phyloP scores from a whole-genome alignment of 2,113 vertebrate genomes.

The Microtus ochrogaster region DNA sequence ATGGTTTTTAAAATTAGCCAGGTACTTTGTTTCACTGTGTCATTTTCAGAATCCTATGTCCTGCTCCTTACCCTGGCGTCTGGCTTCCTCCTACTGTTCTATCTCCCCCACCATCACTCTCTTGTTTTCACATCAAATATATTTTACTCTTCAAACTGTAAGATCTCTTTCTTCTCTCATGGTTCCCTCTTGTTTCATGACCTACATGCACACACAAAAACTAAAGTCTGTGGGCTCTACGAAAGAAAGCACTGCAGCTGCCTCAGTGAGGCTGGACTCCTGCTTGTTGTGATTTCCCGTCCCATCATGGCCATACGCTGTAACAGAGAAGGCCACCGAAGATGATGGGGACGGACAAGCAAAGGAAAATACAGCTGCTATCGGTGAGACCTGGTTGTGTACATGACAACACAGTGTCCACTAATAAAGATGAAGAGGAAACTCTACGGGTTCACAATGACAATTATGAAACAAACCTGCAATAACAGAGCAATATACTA shows the following conservation, averaged over 20 bases:
- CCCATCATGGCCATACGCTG: background rate
- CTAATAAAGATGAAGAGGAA: background rate
- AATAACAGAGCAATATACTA: background rate
- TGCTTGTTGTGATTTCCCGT: background rate
- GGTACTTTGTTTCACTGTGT: too few species aligned
- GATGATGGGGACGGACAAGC: background rate
- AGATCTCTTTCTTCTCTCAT: background rate
- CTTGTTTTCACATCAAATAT: background rate
- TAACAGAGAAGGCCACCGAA: background rate
- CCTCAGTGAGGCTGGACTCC: background rate
- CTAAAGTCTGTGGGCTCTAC: background rate
- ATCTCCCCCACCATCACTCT: too few species aligned
- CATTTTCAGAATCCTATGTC: background rate
- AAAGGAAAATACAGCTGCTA: background rate
- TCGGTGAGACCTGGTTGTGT: background rate
- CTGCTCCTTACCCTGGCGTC: background rate
- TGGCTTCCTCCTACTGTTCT: background rate
- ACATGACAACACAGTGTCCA: background rate
- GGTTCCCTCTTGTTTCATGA: background rate
- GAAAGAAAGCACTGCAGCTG: background rate
- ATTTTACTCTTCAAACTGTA: background rate
- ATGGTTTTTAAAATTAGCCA: background rate
- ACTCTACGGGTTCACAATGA: slow-evolving; percentile 6
- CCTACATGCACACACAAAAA: background rate
- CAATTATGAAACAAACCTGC: background rate